These are phyloP conservation scores for Agapornis roseicollis DNA, from an alignment of 2,113 vertebrate genomes.

Conservation along the genomic window DNA sequence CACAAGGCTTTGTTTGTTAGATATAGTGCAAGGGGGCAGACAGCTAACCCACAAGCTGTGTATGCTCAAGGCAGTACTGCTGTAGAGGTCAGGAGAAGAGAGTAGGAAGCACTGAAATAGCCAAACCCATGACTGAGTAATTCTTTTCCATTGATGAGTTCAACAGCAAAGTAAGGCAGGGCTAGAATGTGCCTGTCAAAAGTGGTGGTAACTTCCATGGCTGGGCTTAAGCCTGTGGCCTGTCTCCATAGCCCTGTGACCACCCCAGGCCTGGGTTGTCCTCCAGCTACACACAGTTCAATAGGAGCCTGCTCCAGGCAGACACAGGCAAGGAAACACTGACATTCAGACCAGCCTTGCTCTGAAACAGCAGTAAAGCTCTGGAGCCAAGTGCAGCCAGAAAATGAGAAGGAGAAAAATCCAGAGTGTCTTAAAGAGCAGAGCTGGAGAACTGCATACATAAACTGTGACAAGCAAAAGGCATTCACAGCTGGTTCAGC, in stretches of 20 bases:
- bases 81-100: neutral
- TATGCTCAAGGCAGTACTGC: neutral
- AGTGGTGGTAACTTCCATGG: neutral
- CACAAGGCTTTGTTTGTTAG: fast-evolving
- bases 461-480: neutral
- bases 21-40: neutral
- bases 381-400: neutral
- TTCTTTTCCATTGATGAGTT: neutral
- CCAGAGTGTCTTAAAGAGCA: neutral
- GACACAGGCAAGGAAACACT: neutral
- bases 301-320: neutral
- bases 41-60: neutral
- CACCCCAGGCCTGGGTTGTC: neutral
- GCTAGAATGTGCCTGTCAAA: neutral
- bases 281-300: neutral
- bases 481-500: neutral
- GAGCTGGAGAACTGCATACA: neutral
- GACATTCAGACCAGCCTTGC: neutral
- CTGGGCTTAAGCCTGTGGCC: neutral
- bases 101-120: neutral
- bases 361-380: neutral
- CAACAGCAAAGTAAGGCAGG: neutral
- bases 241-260: neutral
- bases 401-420: neutral
- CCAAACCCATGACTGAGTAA: neutral